These are phyloP conservation scores for Leptopilina clavipes DNA, from an alignment of 1,140 invertebrate genomes.

Conservation along the genomic window DNA sequence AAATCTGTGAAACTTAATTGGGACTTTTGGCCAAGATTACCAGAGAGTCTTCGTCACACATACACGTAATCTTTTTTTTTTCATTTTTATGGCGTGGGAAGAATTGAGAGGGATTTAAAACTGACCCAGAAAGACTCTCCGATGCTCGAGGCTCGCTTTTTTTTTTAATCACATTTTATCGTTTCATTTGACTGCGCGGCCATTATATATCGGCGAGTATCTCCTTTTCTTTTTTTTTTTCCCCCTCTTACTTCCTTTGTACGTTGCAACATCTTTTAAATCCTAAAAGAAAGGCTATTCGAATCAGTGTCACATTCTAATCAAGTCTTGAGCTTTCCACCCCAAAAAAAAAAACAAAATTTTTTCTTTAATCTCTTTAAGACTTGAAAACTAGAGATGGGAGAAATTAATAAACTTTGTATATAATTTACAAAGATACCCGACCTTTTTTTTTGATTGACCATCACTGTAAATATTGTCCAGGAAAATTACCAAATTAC, in stretches of 20 bases:
- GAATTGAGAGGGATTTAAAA: too few species aligned
- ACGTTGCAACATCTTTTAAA: conserved; percentile 10
- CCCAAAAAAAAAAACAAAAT: neutral
- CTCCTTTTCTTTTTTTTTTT: conserved; percentile 1
- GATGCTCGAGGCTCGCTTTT: neutral
- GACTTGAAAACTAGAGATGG: too few species aligned
- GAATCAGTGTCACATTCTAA: neutral
- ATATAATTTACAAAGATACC: too few species aligned
- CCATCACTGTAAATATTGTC: too few species aligned
- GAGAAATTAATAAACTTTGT: too few species aligned
- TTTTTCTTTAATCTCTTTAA: too few species aligned
- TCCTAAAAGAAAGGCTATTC: conserved; percentile 4
- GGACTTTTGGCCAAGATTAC: conserved; percentile 56
- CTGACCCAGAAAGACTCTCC: conserved; percentile 16
- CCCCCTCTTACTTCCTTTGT: neutral
- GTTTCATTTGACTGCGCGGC: conserved; percentile 18
- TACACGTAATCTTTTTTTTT: neutral
- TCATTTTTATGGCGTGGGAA: neutral
- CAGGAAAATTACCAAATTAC: neutral
- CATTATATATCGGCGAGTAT: conserved; percentile 4
- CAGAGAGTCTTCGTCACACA: conserved; percentile 45
- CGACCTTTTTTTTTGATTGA: neutral
- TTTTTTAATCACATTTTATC: conserved; percentile 23
- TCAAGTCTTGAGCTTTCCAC: neutral
- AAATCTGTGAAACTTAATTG: conserved; percentile 72